Evolutionary conservation across 2,113 vertebrate species (phyloP), one percentile per base, ranked within the genome.

Genomic region (Xiphophorus couchianus): DNA sequence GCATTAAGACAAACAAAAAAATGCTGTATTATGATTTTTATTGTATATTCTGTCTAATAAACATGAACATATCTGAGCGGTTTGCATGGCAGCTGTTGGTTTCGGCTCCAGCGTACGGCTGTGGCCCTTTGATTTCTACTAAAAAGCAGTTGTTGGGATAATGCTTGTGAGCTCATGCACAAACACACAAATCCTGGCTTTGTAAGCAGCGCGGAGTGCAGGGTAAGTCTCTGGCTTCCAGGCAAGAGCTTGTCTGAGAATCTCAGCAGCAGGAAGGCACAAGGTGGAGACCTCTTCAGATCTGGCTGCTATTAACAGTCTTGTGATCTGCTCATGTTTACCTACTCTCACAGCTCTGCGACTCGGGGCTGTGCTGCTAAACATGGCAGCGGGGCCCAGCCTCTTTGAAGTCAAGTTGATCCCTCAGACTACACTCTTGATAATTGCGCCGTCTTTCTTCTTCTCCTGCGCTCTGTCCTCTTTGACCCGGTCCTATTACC

Each of bases 391-490:
- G 74, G 83, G 75, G 83, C 84, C 83, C 74, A 29, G 87, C 83
- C 83, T 83, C 94, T 95, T 94, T 95, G 93, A 95, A 93, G 93
- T 94, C 81, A 92, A 91, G 91, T 92, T 94, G 92, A 93, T 93
- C 90, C 92, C 90, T 92, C 86, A 93, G 93, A 92, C 89, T 90
- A 91, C 83, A 90, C 93, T 92, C 86, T 88, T 88, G 88, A 89
- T 93, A 95, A 95, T 94, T 94, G 93, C 89, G 70, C 84, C 79
- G 84, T 89, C 87, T 89, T 83, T 81, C 65, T 71, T 81, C 69
- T 71, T 74, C 65, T 66, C 66, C 77, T 69, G 77, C 71, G 27
- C 71, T 70, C 64, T 70, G 27, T 73, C 71, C 76, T 66, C 67
- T 80, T 61, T 84, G 70, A 88, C 79, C 81, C 69, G 70, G 62